Evolutionary conservation across 2,888 invertebrate species (phyloP).

Genomic region (Biston betularia): DNA sequence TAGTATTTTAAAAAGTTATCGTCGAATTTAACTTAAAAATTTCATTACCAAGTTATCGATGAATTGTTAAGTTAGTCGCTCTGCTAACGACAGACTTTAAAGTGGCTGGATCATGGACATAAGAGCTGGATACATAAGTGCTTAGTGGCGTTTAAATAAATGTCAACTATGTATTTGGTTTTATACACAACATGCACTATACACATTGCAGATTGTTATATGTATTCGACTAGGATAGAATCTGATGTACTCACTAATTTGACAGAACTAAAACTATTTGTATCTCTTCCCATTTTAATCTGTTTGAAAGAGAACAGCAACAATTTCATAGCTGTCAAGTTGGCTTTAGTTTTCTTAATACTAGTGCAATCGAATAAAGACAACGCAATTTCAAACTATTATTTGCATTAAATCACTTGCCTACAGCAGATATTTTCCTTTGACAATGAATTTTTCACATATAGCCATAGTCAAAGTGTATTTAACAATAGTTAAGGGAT

Average conservation of each 20-base stretch:
- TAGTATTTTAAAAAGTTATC: not conserved
- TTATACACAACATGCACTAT: not conserved
- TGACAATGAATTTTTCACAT: not conserved
- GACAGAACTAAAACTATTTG: no score
- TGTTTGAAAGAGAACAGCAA: no score
- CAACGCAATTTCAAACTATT: not conserved
- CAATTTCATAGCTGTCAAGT: no score
- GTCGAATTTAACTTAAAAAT: slow-evolving; percentile 28
- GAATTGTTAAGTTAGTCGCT: slow-evolving; percentile 40
- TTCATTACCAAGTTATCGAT: slow-evolving; percentile 38
- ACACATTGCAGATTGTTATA: not conserved
- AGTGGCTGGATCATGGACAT: not conserved
- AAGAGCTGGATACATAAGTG: not conserved
- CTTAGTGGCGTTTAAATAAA: not conserved
- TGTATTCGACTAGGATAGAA: not conserved
- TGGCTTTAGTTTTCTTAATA: no score
- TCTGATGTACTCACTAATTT: no score
- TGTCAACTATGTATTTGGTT: not conserved
- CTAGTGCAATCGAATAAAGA: no score
- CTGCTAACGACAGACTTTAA: slow-evolving; percentile 14
- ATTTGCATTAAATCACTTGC: not conserved
- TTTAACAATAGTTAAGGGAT: no score
- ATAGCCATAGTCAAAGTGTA: no score
- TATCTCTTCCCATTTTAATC: no score
- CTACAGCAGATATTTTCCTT: not conserved